Percentiles rank a stretch among this genome's conserved stretches.
Evolutionary conservation across 2,797 vertebrate genomes (phyloP).

Genomic region (Paguma larvata): DNA sequence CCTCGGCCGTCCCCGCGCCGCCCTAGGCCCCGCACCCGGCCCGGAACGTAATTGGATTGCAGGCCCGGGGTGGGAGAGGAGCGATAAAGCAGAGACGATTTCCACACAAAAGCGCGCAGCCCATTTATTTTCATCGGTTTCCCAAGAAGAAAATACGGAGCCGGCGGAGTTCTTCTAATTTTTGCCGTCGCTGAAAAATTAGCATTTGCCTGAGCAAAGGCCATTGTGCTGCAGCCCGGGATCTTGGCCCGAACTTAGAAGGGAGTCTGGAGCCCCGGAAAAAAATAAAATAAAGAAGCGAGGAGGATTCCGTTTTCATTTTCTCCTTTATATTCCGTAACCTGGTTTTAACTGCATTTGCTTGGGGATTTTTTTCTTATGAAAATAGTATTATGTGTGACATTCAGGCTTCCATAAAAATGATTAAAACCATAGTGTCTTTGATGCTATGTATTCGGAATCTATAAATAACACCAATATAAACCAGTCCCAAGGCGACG

Average conservation of each 20-base stretch:
- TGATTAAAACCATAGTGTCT: conserved; percentile 67
- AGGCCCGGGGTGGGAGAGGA: background rate
- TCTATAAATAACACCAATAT: conserved; percentile 62
- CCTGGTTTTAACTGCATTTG: conserved; percentile 59
- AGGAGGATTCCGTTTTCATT: background rate
- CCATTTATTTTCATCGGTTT: conserved; percentile 67
- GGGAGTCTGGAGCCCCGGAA: background rate
- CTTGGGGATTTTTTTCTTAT: conserved; percentile 77
- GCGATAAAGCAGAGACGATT: conserved; percentile 19
- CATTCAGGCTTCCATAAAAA: conserved; percentile 61
- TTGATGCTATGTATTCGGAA: conserved; percentile 67
- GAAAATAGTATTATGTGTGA: conserved; percentile 80
- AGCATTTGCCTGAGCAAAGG: background rate
- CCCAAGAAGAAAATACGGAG: background rate
- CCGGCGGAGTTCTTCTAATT: conserved; percentile 25
- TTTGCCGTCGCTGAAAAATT: conserved; percentile 24
- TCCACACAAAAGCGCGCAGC: conserved; percentile 49
- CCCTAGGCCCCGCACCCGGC: conserved; percentile 46
- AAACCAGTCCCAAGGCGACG: background rate
- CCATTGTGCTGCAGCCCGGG: background rate
- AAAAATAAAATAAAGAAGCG: background rate
- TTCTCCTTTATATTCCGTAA: conserved; percentile 13
- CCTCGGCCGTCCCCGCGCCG: background rate
- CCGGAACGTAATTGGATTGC: conserved; percentile 66
- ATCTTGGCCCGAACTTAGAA: background rate